A percentile compares a stretch with the other conserved stretches of the same genome.
Conservation (phyloP, 2,888 invertebrate genomes). For the Syritta pipiens region DNA sequence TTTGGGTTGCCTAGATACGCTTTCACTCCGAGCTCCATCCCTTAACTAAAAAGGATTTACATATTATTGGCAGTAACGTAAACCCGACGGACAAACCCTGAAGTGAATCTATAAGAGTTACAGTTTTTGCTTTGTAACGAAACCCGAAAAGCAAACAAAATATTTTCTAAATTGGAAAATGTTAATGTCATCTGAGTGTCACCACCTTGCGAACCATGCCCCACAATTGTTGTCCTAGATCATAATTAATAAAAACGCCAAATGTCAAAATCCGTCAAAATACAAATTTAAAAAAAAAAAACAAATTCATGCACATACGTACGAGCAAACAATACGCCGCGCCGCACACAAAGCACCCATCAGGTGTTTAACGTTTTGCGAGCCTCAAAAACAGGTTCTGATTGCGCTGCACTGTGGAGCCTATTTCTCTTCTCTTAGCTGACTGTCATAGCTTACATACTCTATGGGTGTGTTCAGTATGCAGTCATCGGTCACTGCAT, state of each 20-base stretch:
- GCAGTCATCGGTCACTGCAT: constrained; percentile 67
- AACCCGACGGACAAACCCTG: too few relatives aligned
- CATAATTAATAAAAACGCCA: constrained; percentile 58
- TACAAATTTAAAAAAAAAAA: constrained; percentile 16
- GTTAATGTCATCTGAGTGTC: constrained; percentile 34
- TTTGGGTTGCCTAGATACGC: too few relatives aligned
- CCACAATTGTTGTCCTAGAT: constrained; percentile 24
- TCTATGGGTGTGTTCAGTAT: constrained; percentile 62
- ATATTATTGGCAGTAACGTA: too few relatives aligned
- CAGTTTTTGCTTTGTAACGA: too few relatives aligned
- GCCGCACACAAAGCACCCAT: constrained; percentile 14
- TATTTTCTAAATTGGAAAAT: too few relatives aligned
- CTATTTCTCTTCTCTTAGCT: constrained; percentile 46
- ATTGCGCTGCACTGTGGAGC: constrained; percentile 10
- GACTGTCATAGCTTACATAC: constrained; percentile 54
- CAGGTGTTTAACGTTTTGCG: constrained; percentile 61
- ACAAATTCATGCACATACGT: background rate
- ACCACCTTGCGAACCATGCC: constrained; percentile 36
- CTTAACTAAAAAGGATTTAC: too few relatives aligned
- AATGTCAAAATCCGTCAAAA: constrained; percentile 57
- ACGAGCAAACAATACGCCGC: constrained; percentile 13
- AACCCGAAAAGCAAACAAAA: too few relatives aligned
- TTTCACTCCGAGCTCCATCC: too few relatives aligned
- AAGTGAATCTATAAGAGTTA: too few relatives aligned
- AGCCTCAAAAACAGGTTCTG: constrained; percentile 45